Percentiles rank a stretch among this genome's conserved stretches.
These are phyloP conservation scores for Allolobophora icterica DNA, from an alignment of 2,888 invertebrate genomes.

Conservation along the genomic window DNA sequence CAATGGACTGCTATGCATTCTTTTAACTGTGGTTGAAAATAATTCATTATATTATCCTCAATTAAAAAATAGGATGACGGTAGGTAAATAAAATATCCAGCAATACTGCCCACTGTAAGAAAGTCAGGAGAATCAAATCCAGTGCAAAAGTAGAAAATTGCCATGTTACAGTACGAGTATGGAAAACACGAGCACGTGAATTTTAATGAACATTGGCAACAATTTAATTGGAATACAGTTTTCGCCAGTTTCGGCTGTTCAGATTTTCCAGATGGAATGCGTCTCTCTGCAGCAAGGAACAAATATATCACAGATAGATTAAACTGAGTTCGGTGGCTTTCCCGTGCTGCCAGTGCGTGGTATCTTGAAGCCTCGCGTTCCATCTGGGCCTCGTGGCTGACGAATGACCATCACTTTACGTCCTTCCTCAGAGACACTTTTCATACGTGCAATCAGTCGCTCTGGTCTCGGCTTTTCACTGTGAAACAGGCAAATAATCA, in stretches of 20 bases:
- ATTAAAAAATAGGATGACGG: background rate
- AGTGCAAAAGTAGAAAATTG: slow-evolving; percentile 2
- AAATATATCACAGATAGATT: slow-evolving; percentile 21
- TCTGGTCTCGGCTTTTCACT: slow-evolving; percentile 73
- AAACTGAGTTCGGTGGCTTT: slow-evolving; percentile 12
- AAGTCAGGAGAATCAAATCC: background rate
- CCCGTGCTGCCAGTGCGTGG: slow-evolving; percentile 2
- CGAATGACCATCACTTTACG: slow-evolving; percentile 83
- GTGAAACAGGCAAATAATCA: slow-evolving; percentile 23
- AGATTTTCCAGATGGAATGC: slow-evolving; percentile 27
- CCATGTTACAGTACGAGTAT: slow-evolving; percentile 11
- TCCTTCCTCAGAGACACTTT: slow-evolving; percentile 80
- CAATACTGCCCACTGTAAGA: background rate
- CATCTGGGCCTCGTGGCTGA: slow-evolving; percentile 86
- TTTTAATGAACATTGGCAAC: slow-evolving; percentile 4
- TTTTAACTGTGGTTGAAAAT: background rate
- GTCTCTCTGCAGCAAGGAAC: background rate
- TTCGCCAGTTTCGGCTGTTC: background rate
- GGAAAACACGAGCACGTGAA: background rate
- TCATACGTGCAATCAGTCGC: slow-evolving; percentile 84
- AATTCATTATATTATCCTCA: slow-evolving; percentile 6
- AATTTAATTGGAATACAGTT: slow-evolving; percentile 12
- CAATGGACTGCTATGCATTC: background rate
- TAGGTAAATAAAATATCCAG: background rate
- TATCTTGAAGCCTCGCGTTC: slow-evolving; percentile 47